phyloP scores from a whole-genome alignment of 2,888 invertebrate species.

The Lobophora halterata region DNA sequence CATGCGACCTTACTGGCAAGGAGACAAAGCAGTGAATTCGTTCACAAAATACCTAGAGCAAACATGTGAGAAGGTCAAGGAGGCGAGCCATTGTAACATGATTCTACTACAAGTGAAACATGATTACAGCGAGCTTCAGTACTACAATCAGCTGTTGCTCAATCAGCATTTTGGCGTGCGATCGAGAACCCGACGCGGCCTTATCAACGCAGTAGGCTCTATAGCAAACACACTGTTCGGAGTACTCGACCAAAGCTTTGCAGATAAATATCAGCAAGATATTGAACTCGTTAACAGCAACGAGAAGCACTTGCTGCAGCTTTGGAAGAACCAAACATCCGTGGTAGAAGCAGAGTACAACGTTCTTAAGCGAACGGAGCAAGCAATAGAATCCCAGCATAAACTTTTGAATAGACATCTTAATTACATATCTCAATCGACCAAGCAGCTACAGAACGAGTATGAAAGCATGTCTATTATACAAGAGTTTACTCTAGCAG shows the following conservation, averaged over 20 bases:
- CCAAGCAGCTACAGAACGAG: background rate
- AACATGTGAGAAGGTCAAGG: background rate
- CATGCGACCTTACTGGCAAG: conserved; percentile 1
- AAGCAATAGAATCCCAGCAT: background rate
- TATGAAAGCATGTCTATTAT: background rate
- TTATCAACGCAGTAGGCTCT: background rate
- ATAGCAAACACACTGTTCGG: conserved; percentile 1
- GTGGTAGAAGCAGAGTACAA: conserved; percentile 24
- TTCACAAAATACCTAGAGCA: background rate
- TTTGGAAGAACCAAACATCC: conserved; percentile 27
- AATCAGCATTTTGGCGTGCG: no score
- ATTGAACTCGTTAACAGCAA: background rate
- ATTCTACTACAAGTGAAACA: conserved; percentile 1
- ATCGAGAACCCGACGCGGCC: background rate
- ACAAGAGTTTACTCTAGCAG: background rate
- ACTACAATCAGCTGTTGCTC: background rate
- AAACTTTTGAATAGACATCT: background rate
- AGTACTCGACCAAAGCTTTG: conserved; percentile 6
- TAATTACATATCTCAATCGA: background rate
- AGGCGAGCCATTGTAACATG: background rate
- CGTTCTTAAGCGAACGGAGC: background rate
- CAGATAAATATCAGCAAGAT: conserved; percentile 4
- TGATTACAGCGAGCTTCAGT: background rate
- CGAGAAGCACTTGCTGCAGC: background rate
- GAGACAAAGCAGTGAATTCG: background rate